phyloP scores from a whole-genome alignment of 2,888 invertebrate species.

The Villa cingulata region DNA sequence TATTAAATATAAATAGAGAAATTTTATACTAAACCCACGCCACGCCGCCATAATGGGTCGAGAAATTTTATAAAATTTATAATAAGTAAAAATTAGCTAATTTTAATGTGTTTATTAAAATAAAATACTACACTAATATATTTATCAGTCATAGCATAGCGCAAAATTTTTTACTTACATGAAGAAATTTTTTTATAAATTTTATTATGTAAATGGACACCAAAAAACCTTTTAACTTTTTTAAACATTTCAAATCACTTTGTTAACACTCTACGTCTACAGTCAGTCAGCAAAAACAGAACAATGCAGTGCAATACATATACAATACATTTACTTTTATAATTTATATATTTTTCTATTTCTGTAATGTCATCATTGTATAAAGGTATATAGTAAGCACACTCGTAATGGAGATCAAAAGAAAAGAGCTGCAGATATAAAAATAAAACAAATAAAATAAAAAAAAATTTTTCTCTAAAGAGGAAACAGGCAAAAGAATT shows the following conservation, averaged over 20 bases:
- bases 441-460: too few species aligned
- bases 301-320: too few species aligned
- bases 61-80: constrained; percentile 25
- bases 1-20: constrained; percentile 10
- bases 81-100: constrained; percentile 26
- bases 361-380: too few species aligned
- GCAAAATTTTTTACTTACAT: constrained; percentile 26
- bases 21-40: constrained; percentile 18
- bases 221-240: constrained; percentile 12
- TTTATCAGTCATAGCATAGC: constrained; percentile 25
- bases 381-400: too few species aligned
- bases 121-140: constrained; percentile 17
- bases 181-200: constrained; percentile 24
- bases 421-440: too few species aligned
- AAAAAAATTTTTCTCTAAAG: too few species aligned
- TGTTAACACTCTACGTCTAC: too few species aligned
- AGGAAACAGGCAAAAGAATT: too few species aligned
- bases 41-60: constrained; percentile 27
- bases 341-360: too few species aligned
- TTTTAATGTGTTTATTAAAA: constrained; percentile 18
- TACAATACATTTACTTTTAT: too few species aligned
- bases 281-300: too few species aligned
- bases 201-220: constrained; percentile 22
- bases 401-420: too few species aligned
- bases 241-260: background rate